These are phyloP conservation scores for Steatocranus sp. DNA, from an alignment of 2,797 vertebrate species.

Conservation along the genomic window DNA sequence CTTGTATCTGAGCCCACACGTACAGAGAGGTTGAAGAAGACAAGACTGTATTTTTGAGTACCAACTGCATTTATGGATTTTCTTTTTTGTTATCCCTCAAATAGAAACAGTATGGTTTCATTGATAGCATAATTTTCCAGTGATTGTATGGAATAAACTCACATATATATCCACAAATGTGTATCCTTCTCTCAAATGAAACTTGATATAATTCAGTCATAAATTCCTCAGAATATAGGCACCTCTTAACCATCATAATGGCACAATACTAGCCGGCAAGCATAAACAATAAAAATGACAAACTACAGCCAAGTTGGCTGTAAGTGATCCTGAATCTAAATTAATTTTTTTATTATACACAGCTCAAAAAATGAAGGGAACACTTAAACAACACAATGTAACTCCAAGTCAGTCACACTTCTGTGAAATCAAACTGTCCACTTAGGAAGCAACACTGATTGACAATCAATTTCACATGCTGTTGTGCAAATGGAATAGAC, in stretches of 20 bases:
- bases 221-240: neutral
- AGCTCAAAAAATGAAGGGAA: neutral
- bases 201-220: neutral
- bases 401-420: neutral
- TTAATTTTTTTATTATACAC: neutral
- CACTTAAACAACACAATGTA: neutral
- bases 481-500: neutral
- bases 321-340: neutral
- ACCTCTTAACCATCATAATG: neutral
- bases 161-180: neutral
- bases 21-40: neutral
- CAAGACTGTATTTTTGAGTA: neutral
- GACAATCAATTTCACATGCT: neutral
- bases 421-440: neutral
- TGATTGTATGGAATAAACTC: neutral
- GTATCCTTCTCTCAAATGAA: neutral
- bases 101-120: fast-evolving
- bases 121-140: neutral
- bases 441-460: neutral
- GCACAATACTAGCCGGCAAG: neutral
- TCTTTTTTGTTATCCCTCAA: neutral
- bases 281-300: neutral
- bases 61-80: neutral
- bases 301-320: neutral
- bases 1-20: neutral